phyloP scores from a whole-genome alignment of 2,888 invertebrate species.

The Ganaspis brasiliensis region DNA sequence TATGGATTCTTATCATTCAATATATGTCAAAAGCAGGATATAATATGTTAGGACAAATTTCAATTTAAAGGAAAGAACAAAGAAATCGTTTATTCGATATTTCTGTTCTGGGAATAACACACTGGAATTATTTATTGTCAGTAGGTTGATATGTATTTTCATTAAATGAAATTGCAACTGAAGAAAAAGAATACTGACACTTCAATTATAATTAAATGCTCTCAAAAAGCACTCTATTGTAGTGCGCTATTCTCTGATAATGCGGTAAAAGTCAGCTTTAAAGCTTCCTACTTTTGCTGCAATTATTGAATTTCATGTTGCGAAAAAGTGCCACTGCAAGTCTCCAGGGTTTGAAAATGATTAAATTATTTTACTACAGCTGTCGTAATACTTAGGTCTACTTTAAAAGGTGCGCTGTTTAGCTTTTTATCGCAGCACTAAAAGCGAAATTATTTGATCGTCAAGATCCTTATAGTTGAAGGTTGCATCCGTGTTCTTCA shows the following conservation, averaged over 20 bases:
- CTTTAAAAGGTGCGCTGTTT: constrained; percentile 2
- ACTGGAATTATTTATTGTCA: too few species aligned
- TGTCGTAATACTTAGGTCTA: constrained; percentile 18
- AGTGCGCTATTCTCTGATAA: constrained; percentile 25
- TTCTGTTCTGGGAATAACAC: too few species aligned
- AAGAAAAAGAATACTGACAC: not conserved
- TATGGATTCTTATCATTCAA: too few species aligned
- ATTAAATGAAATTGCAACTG: not conserved
- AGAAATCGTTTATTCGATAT: too few species aligned
- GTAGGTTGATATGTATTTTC: not conserved
- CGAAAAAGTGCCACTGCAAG: constrained; percentile 19
- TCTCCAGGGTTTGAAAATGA: constrained; percentile 27
- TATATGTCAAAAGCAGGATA: too few species aligned
- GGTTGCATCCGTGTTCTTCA: constrained; percentile 16
- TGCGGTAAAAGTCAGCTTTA: constrained; percentile 33
- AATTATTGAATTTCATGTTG: constrained; percentile 37
- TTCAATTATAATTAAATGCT: constrained; percentile 35
- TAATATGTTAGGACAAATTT: too few species aligned
- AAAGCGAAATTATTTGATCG: constrained; percentile 1
- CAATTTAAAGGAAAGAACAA: too few species aligned
- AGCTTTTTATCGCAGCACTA: not conserved
- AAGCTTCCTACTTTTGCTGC: not conserved
- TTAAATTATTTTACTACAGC: constrained; percentile 34
- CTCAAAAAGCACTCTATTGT: constrained; percentile 4
- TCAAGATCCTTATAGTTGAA: not conserved